These are phyloP conservation scores for Varecia variegata DNA, from an alignment of 2,797 vertebrate species.

Conservation along the genomic window DNA sequence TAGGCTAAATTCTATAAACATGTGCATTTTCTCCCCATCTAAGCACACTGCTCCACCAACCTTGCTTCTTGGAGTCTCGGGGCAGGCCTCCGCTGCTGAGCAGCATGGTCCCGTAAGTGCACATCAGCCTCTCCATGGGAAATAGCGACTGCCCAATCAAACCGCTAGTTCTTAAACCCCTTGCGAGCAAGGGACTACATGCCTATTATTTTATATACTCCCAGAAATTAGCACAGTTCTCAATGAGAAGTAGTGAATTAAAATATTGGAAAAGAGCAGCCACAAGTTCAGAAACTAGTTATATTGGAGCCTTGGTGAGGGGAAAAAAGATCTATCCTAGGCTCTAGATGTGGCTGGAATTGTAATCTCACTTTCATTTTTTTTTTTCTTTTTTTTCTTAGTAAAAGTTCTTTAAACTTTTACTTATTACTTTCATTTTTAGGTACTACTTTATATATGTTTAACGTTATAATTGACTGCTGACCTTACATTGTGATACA, in stretches of 20 bases:
- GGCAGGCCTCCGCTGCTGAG: neutral
- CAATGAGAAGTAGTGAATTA: neutral
- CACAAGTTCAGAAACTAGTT: neutral
- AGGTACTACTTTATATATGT: neutral
- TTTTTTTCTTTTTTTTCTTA: no score
- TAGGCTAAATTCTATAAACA: neutral
- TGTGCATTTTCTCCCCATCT: neutral
- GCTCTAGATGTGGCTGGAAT: neutral
- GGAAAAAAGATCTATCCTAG: neutral
- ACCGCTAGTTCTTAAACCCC: neutral
- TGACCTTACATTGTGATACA: neutral
- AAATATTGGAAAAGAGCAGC: neutral
- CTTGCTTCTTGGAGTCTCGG: neutral
- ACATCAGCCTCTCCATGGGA: neutral
- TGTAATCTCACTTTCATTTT: neutral
- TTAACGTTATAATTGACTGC: neutral
- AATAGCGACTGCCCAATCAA: neutral
- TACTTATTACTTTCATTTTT: neutral
- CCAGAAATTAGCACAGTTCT: neutral
- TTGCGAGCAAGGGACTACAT: neutral
- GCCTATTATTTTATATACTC: neutral
- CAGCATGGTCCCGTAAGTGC: neutral
- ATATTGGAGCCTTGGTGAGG: neutral
- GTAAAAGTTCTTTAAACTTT: no score
- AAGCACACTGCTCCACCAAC: neutral